Conservation (phyloP, 2,113 vertebrate genomes). For the Ginglymostoma cirratum region DNA sequence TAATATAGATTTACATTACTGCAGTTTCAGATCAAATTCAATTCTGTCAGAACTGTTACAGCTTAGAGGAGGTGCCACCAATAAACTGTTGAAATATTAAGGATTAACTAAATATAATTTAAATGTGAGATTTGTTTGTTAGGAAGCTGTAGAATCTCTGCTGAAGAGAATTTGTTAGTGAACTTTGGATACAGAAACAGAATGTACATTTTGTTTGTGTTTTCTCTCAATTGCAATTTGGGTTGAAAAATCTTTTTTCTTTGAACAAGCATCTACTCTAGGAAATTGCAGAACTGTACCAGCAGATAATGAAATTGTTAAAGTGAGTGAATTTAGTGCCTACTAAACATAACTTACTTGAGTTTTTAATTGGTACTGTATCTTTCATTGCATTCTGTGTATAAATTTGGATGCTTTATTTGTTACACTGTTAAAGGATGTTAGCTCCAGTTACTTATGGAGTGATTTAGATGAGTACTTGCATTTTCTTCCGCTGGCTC, state of each 20-base stretch:
- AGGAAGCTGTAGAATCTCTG: not conserved
- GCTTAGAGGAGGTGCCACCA: not conserved
- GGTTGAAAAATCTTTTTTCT: not conserved
- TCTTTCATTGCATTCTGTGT: not conserved
- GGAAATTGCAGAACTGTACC: constrained; percentile 4
- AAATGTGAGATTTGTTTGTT: not conserved
- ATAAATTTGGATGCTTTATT: not conserved
- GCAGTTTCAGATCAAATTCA: not conserved
- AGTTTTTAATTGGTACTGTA: not conserved
- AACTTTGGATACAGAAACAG: not conserved
- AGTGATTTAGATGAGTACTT: not conserved
- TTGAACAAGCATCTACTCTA: not conserved
- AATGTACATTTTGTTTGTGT: constrained; percentile 16
- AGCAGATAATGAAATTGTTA: not conserved
- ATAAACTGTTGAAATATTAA: not conserved
- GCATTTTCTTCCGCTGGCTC: not conserved
- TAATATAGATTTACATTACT: not conserved
- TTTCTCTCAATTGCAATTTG: not conserved
- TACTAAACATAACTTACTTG: not conserved
- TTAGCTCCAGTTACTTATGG: no score
- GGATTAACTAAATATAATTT: not conserved
- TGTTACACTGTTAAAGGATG: not conserved
- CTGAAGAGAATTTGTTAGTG: not conserved
- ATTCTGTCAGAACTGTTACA: not conserved
- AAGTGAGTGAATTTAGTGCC: not conserved